These are phyloP conservation scores for Cyclophora punctaria DNA, from an alignment of 2,888 invertebrate genomes.

Conservation along the genomic window DNA sequence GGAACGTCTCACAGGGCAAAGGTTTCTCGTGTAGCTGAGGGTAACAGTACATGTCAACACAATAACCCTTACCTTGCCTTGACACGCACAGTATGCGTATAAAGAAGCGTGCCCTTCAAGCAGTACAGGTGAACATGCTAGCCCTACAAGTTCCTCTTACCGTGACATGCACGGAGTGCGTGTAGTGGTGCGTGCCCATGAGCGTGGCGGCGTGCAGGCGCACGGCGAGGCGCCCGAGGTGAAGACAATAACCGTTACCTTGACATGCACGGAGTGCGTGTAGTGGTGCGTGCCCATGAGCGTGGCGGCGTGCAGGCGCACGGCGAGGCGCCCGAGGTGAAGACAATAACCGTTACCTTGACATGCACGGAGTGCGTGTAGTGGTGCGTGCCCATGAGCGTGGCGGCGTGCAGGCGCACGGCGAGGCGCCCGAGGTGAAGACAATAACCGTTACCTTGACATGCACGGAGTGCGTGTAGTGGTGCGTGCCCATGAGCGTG, in stretches of 20 bases:
- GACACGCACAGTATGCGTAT: constrained; percentile 67
- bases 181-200: constrained; percentile 80
- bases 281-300: constrained; percentile 82
- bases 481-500: constrained; percentile 83
- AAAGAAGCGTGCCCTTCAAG: constrained; percentile 55
- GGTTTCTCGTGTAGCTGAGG: too few relatives aligned
- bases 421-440: constrained; percentile 72
- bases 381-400: constrained; percentile 83
- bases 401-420: constrained; percentile 79
- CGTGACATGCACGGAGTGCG: constrained; percentile 81
- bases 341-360: constrained; percentile 44
- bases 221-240: constrained; percentile 69
- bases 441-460: constrained; percentile 52
- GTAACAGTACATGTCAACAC: too few relatives aligned
- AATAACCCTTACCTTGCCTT: too few relatives aligned
- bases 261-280: constrained; percentile 70
- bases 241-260: constrained; percentile 50
- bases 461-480: constrained; percentile 64
- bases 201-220: constrained; percentile 81
- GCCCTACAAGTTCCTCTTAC: constrained; percentile 55
- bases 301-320: constrained; percentile 80
- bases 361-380: constrained; percentile 70
- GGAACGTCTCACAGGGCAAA: too few relatives aligned
- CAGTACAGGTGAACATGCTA: constrained; percentile 81
- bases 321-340: constrained; percentile 70